phyloP scores from a whole-genome alignment of 2,113 vertebrate genomes.

The Eclectus roratus region DNA sequence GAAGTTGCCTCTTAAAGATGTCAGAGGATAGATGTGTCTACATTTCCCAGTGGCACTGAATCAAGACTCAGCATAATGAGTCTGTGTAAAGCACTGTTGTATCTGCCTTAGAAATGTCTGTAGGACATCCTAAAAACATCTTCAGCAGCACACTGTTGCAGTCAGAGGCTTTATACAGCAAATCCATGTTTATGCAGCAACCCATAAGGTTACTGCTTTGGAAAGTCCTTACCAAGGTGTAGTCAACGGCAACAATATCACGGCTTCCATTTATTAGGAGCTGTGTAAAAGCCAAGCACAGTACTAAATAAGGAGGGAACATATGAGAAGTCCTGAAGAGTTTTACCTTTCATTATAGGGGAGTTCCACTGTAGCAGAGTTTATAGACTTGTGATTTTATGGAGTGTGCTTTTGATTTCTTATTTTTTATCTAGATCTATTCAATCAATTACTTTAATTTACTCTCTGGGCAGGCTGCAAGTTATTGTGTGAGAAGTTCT shows the following conservation, averaged over 20 bases:
- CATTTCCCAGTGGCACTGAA: neutral
- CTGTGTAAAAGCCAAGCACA: slow-evolving; percentile 18
- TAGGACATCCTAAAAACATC: slow-evolving; percentile 34
- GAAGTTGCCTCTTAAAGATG: neutral
- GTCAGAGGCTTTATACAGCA: slow-evolving; percentile 37
- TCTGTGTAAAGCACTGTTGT: neutral
- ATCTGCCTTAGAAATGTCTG: slow-evolving; percentile 42
- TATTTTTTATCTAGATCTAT: slow-evolving; percentile 1
- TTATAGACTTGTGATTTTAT: slow-evolving; percentile 55
- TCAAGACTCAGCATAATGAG: slow-evolving; percentile 15
- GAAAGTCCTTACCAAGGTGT: slow-evolving; percentile 28
- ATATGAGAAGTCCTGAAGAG: neutral
- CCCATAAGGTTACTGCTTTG: neutral
- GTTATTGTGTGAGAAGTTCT: neutral
- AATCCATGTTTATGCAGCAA: slow-evolving; percentile 13
- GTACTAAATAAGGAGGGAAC: slow-evolving; percentile 25
- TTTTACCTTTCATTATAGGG: slow-evolving; percentile 45
- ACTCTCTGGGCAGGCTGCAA: neutral
- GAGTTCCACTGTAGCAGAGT: slow-evolving; percentile 36
- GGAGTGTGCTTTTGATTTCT: slow-evolving; percentile 1
- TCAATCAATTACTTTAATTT: slow-evolving; percentile 30
- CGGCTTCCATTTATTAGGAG: slow-evolving; percentile 15
- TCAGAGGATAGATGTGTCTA: neutral
- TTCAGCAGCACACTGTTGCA: neutral
- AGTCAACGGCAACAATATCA: neutral